Evolutionary conservation across 2,797 vertebrate genomes (phyloP), one percentile per base, ranked within the genome.

Genomic region (Amazonetta brasiliensis): DNA sequence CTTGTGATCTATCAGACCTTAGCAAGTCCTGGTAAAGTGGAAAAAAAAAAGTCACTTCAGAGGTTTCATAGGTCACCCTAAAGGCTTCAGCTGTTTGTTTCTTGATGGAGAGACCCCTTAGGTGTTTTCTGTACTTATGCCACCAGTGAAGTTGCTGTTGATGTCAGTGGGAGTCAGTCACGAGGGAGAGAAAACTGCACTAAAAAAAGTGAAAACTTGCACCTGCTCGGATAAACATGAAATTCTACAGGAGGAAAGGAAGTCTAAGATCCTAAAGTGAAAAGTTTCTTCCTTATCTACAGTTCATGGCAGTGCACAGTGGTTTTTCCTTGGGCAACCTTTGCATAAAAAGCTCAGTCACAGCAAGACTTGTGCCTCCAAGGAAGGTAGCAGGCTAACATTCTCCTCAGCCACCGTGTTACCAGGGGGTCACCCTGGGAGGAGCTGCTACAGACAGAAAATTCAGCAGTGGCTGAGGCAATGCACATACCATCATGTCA

Each of bases 181-280:
- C 0, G 0, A 2, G 43, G 58, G 16, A 84, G 8, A 74, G 7
- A 59, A 89, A 52, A 39, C 7, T 41, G 44, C 26, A 64, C 7
- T 56, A 7, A 59, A 33, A 56, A 25, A 22, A 12, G 44, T 21
- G 44, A 46, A 22, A 46, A 46, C 44, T 46, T 3, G 18, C 18
- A 44, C 17, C 43, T 44, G 31, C 8, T 62, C 12, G 44, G 67
- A 31, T 67, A 80, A 74, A 64, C 6, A 14, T n/a, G 35, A 71
- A 28, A 48, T 83, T 85, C 69, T 33, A 19, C 31, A 56, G 26
- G 67, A 2, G 3, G 31, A 78, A 90, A 89, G 39, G 39, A 33
- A 5, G 4, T 28, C 4, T 23, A 19, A 68, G 21, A 50, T 86
- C 60, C 48, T 28, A 46, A 80, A 92, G 25, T 14, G 17, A 28